Percentiles rank a stretch among this genome's conserved stretches.
phyloP scores from a whole-genome alignment of 2,888 invertebrate species.

The Lasioglossum zephyrum region DNA sequence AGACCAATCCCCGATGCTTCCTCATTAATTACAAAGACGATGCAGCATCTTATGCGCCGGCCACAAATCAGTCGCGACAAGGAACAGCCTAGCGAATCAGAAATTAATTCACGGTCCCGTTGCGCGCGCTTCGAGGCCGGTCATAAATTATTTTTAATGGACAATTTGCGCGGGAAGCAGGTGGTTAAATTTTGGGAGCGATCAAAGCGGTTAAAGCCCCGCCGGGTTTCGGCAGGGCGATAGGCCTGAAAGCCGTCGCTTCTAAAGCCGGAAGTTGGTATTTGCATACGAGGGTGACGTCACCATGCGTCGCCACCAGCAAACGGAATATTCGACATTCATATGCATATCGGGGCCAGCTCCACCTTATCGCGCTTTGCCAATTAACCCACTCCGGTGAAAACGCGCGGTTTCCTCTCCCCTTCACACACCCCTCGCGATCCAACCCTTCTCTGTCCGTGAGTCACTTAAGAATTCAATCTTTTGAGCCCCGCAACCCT shows the following conservation, averaged over 20 bases:
- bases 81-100: not conserved
- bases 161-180: conserved; percentile 24
- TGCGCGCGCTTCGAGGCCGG: not conserved
- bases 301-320: conserved; percentile 53
- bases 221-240: conserved; percentile 35
- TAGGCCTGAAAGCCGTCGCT: conserved; percentile 30
- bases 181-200: conserved; percentile 37
- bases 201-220: conserved; percentile 38
- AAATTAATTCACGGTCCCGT: conserved; percentile 1
- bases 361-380: conserved; percentile 78
- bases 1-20: not conserved
- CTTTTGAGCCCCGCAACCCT: not conserved
- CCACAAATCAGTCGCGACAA: conserved; percentile 2
- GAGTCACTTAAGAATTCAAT: not conserved
- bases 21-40: not conserved
- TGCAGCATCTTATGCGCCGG: not conserved
- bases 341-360: conserved; percentile 79
- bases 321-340: conserved; percentile 78
- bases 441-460: not conserved
- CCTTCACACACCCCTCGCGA: not conserved
- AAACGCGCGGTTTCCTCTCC: conserved; percentile 30
- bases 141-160: conserved; percentile 46
- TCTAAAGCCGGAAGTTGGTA: conserved; percentile 63
- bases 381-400: conserved; percentile 73
- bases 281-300: conserved; percentile 74